Conservation (phyloP, 2,888 invertebrate species). For the Pristionchus mayeri region DNA sequence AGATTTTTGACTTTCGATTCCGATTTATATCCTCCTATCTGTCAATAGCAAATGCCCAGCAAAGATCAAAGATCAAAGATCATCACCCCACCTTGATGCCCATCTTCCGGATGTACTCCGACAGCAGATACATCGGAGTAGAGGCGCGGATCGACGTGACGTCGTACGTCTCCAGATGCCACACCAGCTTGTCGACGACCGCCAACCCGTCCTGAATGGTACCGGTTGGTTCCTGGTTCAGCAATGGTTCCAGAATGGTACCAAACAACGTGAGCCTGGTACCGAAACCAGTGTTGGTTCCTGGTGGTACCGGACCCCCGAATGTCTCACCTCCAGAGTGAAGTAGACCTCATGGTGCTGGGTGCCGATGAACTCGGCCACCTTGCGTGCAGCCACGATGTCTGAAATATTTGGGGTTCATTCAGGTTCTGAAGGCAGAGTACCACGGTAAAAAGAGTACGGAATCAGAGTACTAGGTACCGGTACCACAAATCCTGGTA, state of each 20-base stretch:
- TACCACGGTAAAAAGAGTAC: neutral
- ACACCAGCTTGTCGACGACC: conserved; percentile 80
- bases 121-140: conserved; percentile 77
- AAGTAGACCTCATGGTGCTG: conserved; percentile 92
- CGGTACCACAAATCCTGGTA: neutral
- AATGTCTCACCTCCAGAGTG: conserved; percentile 76
- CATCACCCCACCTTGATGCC: conserved; percentile 69
- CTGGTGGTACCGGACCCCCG: no score
- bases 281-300: neutral
- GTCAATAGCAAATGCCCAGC: neutral
- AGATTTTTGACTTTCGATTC: no score
- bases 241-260: no score
- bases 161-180: conserved; percentile 90
- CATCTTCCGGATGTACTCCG: conserved; percentile 69
- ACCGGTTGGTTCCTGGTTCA: neutral
- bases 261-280: neutral
- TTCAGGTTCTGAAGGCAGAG: neutral
- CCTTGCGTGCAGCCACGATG: conserved; percentile 86
- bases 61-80: neutral
- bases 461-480: neutral
- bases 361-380: conserved; percentile 79
- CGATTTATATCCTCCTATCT: neutral
- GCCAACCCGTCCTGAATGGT: conserved; percentile 66
- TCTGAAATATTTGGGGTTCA: conserved; percentile 81
- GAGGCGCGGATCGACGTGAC: conserved; percentile 90